Evolutionary conservation across 2,113 vertebrate genomes (phyloP).

Genomic region (Falcunculus frontatus): DNA sequence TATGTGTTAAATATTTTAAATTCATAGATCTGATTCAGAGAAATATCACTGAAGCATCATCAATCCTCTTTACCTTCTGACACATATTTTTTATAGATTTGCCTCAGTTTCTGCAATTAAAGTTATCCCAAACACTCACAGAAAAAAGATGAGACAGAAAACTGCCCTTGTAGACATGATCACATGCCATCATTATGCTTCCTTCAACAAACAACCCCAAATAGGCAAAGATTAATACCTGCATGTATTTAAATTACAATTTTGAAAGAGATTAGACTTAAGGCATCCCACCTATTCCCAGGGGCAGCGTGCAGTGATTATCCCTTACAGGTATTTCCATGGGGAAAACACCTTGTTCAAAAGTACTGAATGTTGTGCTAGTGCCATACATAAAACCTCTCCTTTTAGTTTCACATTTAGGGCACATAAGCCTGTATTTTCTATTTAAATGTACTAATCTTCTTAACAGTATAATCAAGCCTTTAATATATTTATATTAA

Average conservation of each 20-base stretch:
- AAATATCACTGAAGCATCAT: neutral
- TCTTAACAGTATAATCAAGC: conserved; percentile 55
- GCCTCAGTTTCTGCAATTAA: neutral
- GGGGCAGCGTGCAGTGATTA: neutral
- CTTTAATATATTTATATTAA: conserved; percentile 46
- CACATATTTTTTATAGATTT: neutral
- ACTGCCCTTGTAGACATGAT: neutral
- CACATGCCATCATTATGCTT: neutral
- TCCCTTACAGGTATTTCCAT: neutral
- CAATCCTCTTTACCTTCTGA: neutral
- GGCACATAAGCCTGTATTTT: conserved; percentile 40
- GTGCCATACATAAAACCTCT: neutral
- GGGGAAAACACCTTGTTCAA: neutral
- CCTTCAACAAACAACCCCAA: neutral
- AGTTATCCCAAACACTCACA: neutral
- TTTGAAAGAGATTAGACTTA: neutral
- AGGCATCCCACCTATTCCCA: neutral
- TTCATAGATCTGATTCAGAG: neutral
- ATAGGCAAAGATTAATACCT: neutral
- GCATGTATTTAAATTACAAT: neutral
- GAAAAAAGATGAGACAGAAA: neutral
- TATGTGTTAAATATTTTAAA: conserved; percentile 13
- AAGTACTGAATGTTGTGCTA: neutral
- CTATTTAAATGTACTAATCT: conserved; percentile 55
- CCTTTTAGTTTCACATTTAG: conserved; percentile 27